phyloP scores from a whole-genome alignment of 2,888 invertebrate genomes.

The Agrochola lychnidis region DNA sequence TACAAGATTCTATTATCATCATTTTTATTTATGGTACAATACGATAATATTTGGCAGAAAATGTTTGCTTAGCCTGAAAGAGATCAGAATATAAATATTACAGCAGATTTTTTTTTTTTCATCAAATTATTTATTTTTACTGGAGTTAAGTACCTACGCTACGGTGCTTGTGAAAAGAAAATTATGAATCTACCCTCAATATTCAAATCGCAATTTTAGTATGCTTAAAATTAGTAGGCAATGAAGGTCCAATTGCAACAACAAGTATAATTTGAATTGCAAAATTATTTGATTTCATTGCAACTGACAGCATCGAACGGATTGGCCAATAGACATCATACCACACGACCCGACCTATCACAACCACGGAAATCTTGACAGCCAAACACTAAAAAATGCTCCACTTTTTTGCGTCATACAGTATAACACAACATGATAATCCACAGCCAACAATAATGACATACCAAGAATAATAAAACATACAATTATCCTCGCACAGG shows the following conservation, averaged over 20 bases:
- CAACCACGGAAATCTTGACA: background rate
- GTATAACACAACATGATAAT: background rate
- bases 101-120: background rate
- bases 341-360: background rate
- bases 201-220: background rate
- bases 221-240: background rate
- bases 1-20: background rate
- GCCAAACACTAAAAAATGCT: background rate
- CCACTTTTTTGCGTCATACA: background rate
- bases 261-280: background rate
- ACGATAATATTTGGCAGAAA: slow-evolving; percentile 14
- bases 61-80: slow-evolving; percentile 3
- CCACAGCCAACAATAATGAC: background rate
- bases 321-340: slow-evolving; percentile 1
- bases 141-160: background rate
- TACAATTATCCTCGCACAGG: slow-evolving; percentile 25
- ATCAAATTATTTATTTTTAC: background rate
- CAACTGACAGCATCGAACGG: background rate
- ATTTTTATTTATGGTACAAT: slow-evolving; percentile 29
- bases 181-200: background rate
- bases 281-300: background rate
- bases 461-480: slow-evolving; percentile 23
- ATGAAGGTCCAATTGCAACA: background rate
- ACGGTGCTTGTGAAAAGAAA: background rate
- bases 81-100: slow-evolving; percentile 6